Percentiles rank a stretch among this genome's conserved stretches.
These are phyloP conservation scores for Emydocephalus ijimae DNA, from an alignment of 2,113 vertebrate genomes.

Conservation along the genomic window DNA sequence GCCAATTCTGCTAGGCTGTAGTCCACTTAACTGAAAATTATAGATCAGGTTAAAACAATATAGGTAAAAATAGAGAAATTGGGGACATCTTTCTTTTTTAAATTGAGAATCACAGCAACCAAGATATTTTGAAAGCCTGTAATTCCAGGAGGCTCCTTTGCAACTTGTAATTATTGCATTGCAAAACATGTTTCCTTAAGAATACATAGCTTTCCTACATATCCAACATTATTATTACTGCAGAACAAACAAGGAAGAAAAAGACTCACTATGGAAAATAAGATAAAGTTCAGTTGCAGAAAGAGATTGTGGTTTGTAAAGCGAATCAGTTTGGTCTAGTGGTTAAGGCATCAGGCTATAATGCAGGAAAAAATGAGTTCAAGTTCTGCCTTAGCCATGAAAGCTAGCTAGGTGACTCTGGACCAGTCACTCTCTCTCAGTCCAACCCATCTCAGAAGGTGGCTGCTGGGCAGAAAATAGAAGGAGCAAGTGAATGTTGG, in stretches of 20 bases:
- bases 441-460: background rate
- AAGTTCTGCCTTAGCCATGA: background rate
- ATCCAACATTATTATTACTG: constrained; percentile 64
- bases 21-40: constrained; percentile 70
- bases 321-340: background rate
- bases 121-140: constrained; percentile 39
- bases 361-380: background rate
- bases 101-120: constrained; percentile 43
- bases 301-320: constrained; percentile 18
- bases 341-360: background rate
- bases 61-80: constrained; percentile 67
- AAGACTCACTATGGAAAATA: constrained; percentile 20
- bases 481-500: background rate
- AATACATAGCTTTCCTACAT: constrained; percentile 37
- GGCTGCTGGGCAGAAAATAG: background rate
- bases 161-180: constrained; percentile 66
- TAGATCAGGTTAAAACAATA: constrained; percentile 67
- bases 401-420: background rate
- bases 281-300: constrained; percentile 29
- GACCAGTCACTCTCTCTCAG: background rate
- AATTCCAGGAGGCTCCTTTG: constrained; percentile 40
- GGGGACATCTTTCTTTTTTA: constrained; percentile 43
- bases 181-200: constrained; percentile 45
- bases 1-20: constrained; percentile 49
- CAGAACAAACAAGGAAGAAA: constrained; percentile 60